phyloP scores from a whole-genome alignment of 2,888 invertebrate species.

The Ernsta delagoae region DNA sequence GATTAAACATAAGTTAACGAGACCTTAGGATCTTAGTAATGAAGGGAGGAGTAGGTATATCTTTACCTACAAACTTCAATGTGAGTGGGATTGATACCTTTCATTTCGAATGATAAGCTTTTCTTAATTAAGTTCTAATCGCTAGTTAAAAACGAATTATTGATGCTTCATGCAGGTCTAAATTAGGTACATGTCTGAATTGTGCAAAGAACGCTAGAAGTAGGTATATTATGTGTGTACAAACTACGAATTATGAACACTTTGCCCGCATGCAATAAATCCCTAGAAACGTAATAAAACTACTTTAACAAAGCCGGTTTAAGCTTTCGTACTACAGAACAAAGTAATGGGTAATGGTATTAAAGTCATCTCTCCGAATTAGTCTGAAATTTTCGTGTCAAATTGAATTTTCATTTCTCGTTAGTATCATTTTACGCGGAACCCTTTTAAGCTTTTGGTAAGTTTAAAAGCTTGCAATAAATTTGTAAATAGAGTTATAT shows the following conservation, averaged over 20 bases:
- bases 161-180: no score
- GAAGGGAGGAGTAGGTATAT: no score
- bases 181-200: no score
- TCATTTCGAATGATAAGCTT: no score
- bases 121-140: no score
- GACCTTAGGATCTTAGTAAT: no score
- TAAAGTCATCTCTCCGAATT: slow-evolving; percentile 30
- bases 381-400: slow-evolving; percentile 28
- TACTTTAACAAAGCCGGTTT: slow-evolving; percentile 19
- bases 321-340: slow-evolving; percentile 16
- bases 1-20: neutral
- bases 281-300: slow-evolving; percentile 8
- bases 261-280: neutral
- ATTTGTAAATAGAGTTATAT: slow-evolving; percentile 30
- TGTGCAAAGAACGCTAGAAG: no score
- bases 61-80: no score
- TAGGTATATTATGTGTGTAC: no score
- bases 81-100: no score
- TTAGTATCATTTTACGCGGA: slow-evolving; percentile 25
- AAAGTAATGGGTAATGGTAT: slow-evolving; percentile 28
- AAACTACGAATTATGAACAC: neutral
- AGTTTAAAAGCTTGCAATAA: slow-evolving; percentile 34
- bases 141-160: no score
- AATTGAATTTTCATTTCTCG: slow-evolving; percentile 36
- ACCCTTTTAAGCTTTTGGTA: slow-evolving; percentile 32